phyloP scores from a whole-genome alignment of 2,113 vertebrate genomes.

The Leptobrachium leishanense region DNA sequence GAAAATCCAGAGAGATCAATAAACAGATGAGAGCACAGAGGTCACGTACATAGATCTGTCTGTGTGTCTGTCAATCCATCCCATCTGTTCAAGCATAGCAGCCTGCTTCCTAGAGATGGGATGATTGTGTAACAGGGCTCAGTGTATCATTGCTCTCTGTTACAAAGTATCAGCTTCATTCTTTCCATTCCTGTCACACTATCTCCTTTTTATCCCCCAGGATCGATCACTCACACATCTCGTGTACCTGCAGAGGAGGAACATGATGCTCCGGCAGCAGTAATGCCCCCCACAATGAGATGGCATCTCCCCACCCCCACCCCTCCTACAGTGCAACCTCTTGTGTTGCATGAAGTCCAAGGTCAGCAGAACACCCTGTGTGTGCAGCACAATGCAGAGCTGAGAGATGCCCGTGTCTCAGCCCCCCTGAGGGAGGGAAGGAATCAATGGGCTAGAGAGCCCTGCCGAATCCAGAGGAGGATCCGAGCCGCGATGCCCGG shows the following conservation, averaged over 20 bases:
- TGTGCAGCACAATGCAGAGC: background rate
- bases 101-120: too few species aligned
- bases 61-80: too few species aligned
- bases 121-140: too few species aligned
- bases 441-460: constrained; percentile 55
- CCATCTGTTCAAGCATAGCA: too few species aligned
- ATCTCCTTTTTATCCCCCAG: background rate
- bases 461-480: constrained; percentile 4
- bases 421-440: constrained; percentile 32
- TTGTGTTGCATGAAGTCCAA: constrained; percentile 20
- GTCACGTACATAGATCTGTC: too few species aligned
- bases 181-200: background rate
- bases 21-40: too few species aligned
- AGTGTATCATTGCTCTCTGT: too few species aligned
- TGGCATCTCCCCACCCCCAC: background rate
- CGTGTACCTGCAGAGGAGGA: constrained; percentile 3
- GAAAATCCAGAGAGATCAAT: too few species aligned
- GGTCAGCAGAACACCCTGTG: constrained; percentile 24
- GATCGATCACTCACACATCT: constrained; percentile 4
- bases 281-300: background rate
- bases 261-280: background rate
- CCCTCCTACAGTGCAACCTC: background rate
- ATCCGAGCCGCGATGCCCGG: constrained; percentile 54
- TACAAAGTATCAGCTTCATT: background rate
- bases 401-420: constrained; percentile 13